A percentile compares a stretch with the other conserved stretches of the same genome.
Evolutionary conservation across 2,888 invertebrate genomes (phyloP).

Genomic region (Pharmacophagus antenor): DNA sequence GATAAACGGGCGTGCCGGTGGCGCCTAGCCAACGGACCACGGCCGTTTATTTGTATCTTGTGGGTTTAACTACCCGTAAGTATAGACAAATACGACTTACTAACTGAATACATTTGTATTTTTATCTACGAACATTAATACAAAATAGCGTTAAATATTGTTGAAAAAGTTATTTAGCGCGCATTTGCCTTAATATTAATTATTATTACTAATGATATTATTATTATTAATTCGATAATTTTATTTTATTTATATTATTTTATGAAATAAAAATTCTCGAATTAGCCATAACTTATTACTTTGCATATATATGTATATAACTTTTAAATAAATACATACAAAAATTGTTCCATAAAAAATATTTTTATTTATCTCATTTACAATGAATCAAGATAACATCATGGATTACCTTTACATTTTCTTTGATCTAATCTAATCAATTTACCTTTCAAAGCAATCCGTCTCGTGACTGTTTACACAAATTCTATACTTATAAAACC

Average conservation of each 20-base stretch:
- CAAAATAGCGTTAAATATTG: no score
- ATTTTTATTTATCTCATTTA: constrained; percentile 8
- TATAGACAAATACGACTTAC: constrained; percentile 33
- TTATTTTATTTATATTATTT: no score
- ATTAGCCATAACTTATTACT: no score
- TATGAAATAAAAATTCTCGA: no score
- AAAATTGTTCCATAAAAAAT: not conserved
- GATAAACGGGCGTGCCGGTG: constrained; percentile 39
- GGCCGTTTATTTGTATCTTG: constrained; percentile 50
- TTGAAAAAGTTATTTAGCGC: no score
- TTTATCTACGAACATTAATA: not conserved
- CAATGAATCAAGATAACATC: constrained; percentile 25
- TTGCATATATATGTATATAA: no score
- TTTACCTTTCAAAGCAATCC: constrained; percentile 21
- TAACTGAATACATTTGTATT: constrained; percentile 17
- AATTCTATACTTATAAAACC: constrained; percentile 15
- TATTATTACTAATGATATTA: no score
- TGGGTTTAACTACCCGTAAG: constrained; percentile 27
- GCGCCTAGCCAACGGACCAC: constrained; percentile 47
- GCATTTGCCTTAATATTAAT: no score
- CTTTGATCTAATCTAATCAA: constrained; percentile 28
- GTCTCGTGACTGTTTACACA: constrained; percentile 20
- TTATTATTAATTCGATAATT: no score
- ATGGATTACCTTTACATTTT: constrained; percentile 22
- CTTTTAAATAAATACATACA: no score